A percentile compares a stretch with the other conserved stretches of the same genome.
Conservation (phyloP, 2,797 vertebrate genomes). For the Acridotheres tristis region DNA sequence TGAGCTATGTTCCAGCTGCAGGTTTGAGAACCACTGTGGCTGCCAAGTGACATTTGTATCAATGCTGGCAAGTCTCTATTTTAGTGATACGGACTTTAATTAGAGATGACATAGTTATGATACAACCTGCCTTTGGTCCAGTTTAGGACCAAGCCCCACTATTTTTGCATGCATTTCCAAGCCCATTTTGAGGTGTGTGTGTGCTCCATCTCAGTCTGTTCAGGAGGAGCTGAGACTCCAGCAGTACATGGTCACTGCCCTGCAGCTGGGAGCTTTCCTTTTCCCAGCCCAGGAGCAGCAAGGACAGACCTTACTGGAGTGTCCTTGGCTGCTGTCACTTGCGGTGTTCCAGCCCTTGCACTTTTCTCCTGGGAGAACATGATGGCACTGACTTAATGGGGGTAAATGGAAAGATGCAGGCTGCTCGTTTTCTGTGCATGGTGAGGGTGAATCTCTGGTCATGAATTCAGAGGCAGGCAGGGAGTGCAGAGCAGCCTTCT, state of each 20-base stretch:
- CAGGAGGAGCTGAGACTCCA: accelerated
- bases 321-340: not conserved
- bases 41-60: not conserved
- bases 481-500: not conserved
- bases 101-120: not conserved
- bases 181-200: not conserved
- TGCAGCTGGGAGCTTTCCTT: not conserved
- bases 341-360: not conserved
- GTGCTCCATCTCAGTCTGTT: not conserved
- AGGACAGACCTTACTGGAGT: not conserved
- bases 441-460: not conserved
- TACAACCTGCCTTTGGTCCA: not conserved
- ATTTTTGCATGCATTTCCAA: not conserved
- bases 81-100: not conserved
- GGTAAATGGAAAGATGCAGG: not conserved
- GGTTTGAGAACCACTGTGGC: not conserved
- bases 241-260: accelerated
- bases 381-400: not conserved
- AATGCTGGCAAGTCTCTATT: not conserved
- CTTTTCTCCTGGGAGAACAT: not conserved
- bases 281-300: not conserved
- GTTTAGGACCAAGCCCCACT: not conserved
- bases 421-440: not conserved
- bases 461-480: not conserved
- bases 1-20: not conserved